Conservation (phyloP, 2,888 invertebrate genomes). For the Imbricaverruca yamaguchii region DNA sequence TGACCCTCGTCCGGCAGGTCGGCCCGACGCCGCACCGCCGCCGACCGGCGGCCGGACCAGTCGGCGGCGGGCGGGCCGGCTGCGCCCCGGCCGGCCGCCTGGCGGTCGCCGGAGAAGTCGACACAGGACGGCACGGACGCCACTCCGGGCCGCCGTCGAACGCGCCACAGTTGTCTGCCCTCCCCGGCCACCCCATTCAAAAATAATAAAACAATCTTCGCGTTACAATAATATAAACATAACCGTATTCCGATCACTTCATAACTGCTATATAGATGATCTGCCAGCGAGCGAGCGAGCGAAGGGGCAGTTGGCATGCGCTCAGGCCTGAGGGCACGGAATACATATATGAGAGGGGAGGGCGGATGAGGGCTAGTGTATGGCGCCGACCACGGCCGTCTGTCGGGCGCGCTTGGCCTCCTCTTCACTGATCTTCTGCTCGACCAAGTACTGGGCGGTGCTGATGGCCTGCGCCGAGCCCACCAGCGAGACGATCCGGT, state of each 20-base stretch:
- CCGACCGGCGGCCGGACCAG: slow-evolving; percentile 32
- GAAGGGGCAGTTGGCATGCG: too few relatives aligned
- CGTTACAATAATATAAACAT: background rate
- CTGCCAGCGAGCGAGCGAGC: too few relatives aligned
- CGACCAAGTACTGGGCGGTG: slow-evolving; percentile 89
- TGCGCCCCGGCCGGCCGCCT: slow-evolving; percentile 38
- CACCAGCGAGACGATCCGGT: slow-evolving; percentile 92
- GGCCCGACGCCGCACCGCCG: slow-evolving; percentile 32
- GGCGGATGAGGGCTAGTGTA: background rate
- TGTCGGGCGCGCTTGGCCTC: slow-evolving; percentile 39
- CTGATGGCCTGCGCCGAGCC: slow-evolving; percentile 80
- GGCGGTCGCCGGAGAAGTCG: slow-evolving; percentile 48
- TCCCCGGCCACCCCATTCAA: slow-evolving; percentile 40
- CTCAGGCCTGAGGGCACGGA: too few relatives aligned
- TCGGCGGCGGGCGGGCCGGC: slow-evolving; percentile 46
- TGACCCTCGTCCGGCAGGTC: background rate
- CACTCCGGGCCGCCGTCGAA: slow-evolving; percentile 44
- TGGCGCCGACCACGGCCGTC: background rate
- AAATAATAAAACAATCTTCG: background rate
- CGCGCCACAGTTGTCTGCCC: slow-evolving; percentile 42
- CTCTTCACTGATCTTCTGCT: slow-evolving; percentile 93
- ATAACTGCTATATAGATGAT: background rate
- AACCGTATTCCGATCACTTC: slow-evolving; percentile 1
- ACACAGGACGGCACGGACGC: too few relatives aligned
- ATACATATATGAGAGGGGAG: background rate